Percentiles rank a stretch among this genome's conserved stretches.
phyloP scores from a whole-genome alignment of 1,140 invertebrate species.

The Tetramorium simillimum region DNA sequence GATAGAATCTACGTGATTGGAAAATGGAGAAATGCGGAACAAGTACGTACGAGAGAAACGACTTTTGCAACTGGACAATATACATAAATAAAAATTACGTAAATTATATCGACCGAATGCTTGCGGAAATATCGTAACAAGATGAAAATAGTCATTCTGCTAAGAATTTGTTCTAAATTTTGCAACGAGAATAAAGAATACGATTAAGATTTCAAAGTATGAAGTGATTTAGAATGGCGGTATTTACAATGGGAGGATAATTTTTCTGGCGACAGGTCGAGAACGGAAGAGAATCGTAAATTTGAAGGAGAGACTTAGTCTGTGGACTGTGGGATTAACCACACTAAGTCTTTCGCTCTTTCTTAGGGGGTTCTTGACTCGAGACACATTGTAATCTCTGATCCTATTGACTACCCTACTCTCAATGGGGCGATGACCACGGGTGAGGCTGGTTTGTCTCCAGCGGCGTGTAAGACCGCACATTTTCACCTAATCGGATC shows the following conservation, averaged over 20 bases:
- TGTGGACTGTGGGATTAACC: conserved; percentile 75
- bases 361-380: conserved; percentile 79
- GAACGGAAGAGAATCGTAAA: conserved; percentile 17
- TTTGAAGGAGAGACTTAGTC: conserved; percentile 65
- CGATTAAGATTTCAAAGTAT: background rate
- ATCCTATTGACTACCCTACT: conserved; percentile 72
- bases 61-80: background rate
- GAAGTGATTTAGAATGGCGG: background rate
- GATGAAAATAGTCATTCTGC: background rate
- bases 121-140: background rate
- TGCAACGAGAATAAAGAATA: background rate
- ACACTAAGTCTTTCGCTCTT: conserved; percentile 60
- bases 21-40: conserved; percentile 63
- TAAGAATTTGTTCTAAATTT: background rate
- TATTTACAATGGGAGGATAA: background rate
- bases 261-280: background rate
- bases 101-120: background rate
- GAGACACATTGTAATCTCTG: conserved; percentile 76
- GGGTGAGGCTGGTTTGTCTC: conserved; percentile 48
- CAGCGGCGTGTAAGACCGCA: conserved; percentile 61
- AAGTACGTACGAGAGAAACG: conserved; percentile 23
- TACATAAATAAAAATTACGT: background rate
- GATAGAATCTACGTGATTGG: conserved; percentile 59
- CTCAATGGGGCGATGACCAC: conserved; percentile 58
- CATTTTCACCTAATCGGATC: conserved; percentile 81